Percentiles rank a stretch among this genome's conserved stretches.
phyloP scores from a whole-genome alignment of 2,888 invertebrate genomes.

The Clitarchus hookeri region DNA sequence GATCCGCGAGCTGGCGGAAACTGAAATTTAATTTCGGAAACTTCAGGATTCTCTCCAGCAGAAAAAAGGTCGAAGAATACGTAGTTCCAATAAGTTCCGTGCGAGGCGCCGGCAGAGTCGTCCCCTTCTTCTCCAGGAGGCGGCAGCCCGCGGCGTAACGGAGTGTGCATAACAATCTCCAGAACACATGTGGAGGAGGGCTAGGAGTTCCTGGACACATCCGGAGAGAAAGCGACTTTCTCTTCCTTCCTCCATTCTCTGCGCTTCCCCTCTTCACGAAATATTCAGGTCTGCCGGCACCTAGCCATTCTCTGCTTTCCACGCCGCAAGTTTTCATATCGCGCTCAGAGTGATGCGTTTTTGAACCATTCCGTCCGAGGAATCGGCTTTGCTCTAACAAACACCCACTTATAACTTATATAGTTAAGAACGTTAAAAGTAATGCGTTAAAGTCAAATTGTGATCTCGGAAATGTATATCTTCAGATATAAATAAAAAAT shows the following conservation, averaged over 20 bases:
- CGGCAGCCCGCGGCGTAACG: neutral
- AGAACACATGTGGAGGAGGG: constrained; percentile 2
- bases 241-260: neutral
- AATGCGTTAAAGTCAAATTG: too few species aligned
- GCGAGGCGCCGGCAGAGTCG: neutral
- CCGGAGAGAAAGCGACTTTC: neutral
- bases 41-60: neutral
- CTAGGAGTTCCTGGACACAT: neutral
- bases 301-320: neutral
- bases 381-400: too few species aligned
- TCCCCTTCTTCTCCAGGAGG: neutral
- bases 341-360: too few species aligned
- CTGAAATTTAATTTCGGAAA: neutral
- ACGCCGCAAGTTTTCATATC: too few species aligned
- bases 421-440: too few species aligned
- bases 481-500: too few species aligned
- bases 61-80: neutral
- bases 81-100: neutral
- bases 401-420: too few species aligned
- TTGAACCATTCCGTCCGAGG: too few species aligned
- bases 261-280: neutral
- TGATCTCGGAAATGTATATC: too few species aligned
- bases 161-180: constrained; percentile 3
- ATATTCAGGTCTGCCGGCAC: neutral
- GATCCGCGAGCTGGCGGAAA: neutral